Base-by-base conservation (phyloP, 2,113 vertebrate species). In the Ammospiza nelsoni region DNA sequence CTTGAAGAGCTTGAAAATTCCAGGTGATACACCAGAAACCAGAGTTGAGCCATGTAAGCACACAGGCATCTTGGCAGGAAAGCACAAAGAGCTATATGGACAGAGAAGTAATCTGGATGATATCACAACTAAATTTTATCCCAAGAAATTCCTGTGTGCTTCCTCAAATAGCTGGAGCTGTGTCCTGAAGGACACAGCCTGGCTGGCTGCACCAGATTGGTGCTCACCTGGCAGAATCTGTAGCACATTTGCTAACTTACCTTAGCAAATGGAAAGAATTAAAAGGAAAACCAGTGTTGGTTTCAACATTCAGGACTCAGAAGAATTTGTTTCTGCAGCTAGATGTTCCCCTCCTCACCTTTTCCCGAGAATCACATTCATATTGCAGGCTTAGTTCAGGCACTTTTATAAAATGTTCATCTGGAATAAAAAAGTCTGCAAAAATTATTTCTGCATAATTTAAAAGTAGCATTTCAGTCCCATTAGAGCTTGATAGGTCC, bases 391-490 rank as follows among this genome's bases (percentile, higher is more conserved):
- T 97, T 96, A 96, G 95, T 97, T 98, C 97, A 98, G 98, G 98
- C 98, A 98, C 98, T 98, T 98, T 89, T 88, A 95, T 73, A 96
- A 89, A 97, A 97, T 55, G 97, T 98, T 97, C 92, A 96, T 97
- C 96, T 95, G 97, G 97, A 97, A 96, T 97, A 96, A 97, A 96
- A 96, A 98, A 98, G 96, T 97, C 95, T 97, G 97, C 96, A 96
- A 16, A 94, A 96, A 93, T 91, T 58, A 86, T 77, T 96, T 97
- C 97, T 96, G 94, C 94, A 95, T 89, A 95, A 97, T 97, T 98
- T 92, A 96, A 88, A 97, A 94, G 87, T 65, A 96, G 91, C 82
- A 54, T 95, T 96, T 92, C 87, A 95, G 97, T 93, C 92, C 82
- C 90, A 62, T 88, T 90, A 90, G 31, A 96, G 96, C 72, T 59